phyloP scores from a whole-genome alignment of 2,797 vertebrate genomes.

The Pseudopleuronectes americanus region DNA sequence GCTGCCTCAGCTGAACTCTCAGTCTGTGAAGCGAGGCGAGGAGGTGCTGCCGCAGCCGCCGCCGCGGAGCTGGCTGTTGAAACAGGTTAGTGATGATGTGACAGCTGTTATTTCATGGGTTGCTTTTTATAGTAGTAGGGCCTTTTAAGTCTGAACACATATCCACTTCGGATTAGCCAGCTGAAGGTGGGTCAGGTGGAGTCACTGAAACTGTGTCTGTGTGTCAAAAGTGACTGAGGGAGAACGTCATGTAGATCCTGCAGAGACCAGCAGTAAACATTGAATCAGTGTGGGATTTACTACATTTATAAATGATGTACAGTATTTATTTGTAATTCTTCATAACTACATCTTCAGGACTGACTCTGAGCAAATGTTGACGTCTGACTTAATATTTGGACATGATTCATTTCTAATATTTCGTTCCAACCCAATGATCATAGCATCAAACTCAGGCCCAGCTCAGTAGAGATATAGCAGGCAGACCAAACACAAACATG shows the following conservation, averaged over 20 bases:
- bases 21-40: slow-evolving; percentile 3
- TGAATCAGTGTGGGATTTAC: too few species aligned
- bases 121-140: slow-evolving; percentile 25
- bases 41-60: background rate
- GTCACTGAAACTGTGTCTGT: slow-evolving; percentile 20
- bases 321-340: too few species aligned
- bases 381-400: too few species aligned
- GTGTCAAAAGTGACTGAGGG: slow-evolving; percentile 31
- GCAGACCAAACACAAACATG: too few species aligned
- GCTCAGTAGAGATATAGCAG: too few species aligned
- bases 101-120: slow-evolving; percentile 55
- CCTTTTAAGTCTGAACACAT: slow-evolving; percentile 52
- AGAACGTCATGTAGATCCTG: background rate
- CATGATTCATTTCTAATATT: background rate
- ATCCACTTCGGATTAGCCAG: slow-evolving; percentile 26
- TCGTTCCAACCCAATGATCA: background rate
- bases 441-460: background rate
- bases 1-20: background rate
- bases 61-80: slow-evolving; percentile 20
- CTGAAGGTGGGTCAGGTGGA: background rate
- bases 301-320: background rate
- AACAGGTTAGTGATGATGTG: slow-evolving; percentile 31
- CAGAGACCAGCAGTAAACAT: background rate
- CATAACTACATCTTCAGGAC: too few species aligned
- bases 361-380: too few species aligned